Evolutionary conservation across 2,113 vertebrate genomes (phyloP).

Genomic region (Embiotoca jacksoni): DNA sequence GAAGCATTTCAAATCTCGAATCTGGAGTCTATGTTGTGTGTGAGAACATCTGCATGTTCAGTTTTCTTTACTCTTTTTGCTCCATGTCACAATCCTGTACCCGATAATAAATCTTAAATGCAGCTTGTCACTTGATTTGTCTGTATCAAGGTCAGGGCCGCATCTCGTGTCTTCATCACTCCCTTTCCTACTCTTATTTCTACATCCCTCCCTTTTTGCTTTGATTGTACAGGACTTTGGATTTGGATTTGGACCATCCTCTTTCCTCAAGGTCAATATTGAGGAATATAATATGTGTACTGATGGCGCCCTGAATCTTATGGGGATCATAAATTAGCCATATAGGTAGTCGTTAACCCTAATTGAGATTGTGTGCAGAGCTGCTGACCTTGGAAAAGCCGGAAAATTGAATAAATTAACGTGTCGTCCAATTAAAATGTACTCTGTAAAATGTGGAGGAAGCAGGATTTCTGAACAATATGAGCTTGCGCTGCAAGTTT

Average conservation of each 20-base stretch:
- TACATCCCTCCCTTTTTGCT: background rate
- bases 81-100: background rate
- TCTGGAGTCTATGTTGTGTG: background rate
- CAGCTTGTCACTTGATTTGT: background rate
- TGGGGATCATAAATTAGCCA: background rate
- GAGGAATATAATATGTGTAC: background rate
- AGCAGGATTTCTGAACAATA: too few species aligned
- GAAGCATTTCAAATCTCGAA: too few species aligned
- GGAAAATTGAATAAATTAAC: too few species aligned
- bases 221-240: background rate
- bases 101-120: conserved; percentile 12
- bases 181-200: background rate
- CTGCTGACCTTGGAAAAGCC: too few species aligned
- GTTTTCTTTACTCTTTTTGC: conserved; percentile 14
- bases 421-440: too few species aligned
- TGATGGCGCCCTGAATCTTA: background rate
- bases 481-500: too few species aligned
- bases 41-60: background rate
- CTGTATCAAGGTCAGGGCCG: conserved; percentile 14
- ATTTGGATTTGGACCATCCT: background rate
- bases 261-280: too few species aligned
- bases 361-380: background rate
- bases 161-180: background rate
- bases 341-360: background rate
- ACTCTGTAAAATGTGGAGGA: too few species aligned